Evolutionary conservation across 2,888 invertebrate genomes (phyloP).

Genomic region (Sipunculus nudus): DNA sequence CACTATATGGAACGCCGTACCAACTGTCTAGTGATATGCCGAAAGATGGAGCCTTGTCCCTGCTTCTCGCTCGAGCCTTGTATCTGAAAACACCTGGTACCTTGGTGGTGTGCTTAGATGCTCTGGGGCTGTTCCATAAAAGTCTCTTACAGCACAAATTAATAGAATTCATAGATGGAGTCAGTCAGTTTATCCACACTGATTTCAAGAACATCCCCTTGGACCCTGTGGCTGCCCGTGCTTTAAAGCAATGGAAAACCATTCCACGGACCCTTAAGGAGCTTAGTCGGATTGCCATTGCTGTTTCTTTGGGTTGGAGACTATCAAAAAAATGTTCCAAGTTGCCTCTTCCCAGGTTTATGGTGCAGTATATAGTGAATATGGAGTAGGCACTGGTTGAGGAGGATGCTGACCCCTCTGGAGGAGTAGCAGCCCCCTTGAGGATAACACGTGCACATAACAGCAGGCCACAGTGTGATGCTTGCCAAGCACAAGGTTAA

Average conservation of each 20-base stretch:
- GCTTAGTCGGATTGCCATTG: slow-evolving; percentile 32
- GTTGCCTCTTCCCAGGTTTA: slow-evolving; percentile 32
- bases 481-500: too few relatives aligned
- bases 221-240: slow-evolving; percentile 1
- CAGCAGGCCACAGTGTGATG: too few relatives aligned
- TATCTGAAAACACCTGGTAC: slow-evolving; percentile 17
- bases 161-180: slow-evolving; percentile 28
- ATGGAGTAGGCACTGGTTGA: slow-evolving; percentile 28
- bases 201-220: slow-evolving; percentile 28
- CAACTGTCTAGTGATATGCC: slow-evolving; percentile 19
- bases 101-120: slow-evolving; percentile 20
- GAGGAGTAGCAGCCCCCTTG: too few relatives aligned
- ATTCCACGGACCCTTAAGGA: slow-evolving; percentile 33
- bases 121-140: slow-evolving; percentile 26
- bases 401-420: too few relatives aligned
- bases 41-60: slow-evolving; percentile 26
- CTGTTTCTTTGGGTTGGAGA: slow-evolving; percentile 32
- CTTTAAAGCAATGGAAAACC: slow-evolving; percentile 5
- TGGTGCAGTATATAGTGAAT: slow-evolving; percentile 29
- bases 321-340: slow-evolving; percentile 8
- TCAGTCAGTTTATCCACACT: slow-evolving; percentile 28
- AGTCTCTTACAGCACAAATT: slow-evolving; percentile 35
- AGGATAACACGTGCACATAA: too few relatives aligned
- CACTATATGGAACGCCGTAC: slow-evolving; percentile 31
- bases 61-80: slow-evolving; percentile 31